Conservation (phyloP, 2,888 invertebrate genomes). For the Lithophane ornitopus region DNA sequence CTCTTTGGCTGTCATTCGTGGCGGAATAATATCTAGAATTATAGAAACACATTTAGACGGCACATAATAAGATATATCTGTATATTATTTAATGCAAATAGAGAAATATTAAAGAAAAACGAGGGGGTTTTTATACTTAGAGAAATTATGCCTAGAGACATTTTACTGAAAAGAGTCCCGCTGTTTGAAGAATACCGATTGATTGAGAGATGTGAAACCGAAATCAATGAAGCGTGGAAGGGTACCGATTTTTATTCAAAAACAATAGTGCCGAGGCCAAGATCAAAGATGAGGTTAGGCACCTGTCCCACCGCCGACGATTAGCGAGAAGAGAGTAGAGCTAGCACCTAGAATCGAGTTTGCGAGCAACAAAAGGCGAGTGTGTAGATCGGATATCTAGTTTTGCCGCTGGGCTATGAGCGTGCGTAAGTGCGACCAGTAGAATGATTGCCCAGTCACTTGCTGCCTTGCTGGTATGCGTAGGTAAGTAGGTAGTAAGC, state of each 20-base stretch:
- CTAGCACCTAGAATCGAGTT: background rate
- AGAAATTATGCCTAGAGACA: background rate
- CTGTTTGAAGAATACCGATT: constrained; percentile 81
- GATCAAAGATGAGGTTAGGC: background rate
- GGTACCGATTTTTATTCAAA: constrained; percentile 62
- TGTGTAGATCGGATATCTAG: background rate
- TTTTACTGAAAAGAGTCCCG: constrained; percentile 39
- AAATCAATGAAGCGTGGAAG: constrained; percentile 84
- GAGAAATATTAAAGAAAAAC: background rate
- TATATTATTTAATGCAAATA: background rate
- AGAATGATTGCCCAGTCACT: background rate
- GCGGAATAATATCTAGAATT: constrained; percentile 1
- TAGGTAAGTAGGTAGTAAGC: background rate
- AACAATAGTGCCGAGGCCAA: background rate
- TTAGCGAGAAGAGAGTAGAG: background rate
- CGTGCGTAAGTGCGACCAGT: background rate
- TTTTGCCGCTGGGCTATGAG: background rate
- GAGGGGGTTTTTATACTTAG: too few species aligned
- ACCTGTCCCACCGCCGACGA: background rate
- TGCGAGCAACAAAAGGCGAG: background rate
- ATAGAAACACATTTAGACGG: background rate
- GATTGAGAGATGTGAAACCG: constrained; percentile 80
- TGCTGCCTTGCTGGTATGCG: background rate
- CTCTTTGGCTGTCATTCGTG: constrained; percentile 17
- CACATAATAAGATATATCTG: background rate